Evolutionary conservation across 2,113 vertebrate species (phyloP), one percentile per base, ranked within the genome.

Genomic region (Dasyurus viverrinus): DNA sequence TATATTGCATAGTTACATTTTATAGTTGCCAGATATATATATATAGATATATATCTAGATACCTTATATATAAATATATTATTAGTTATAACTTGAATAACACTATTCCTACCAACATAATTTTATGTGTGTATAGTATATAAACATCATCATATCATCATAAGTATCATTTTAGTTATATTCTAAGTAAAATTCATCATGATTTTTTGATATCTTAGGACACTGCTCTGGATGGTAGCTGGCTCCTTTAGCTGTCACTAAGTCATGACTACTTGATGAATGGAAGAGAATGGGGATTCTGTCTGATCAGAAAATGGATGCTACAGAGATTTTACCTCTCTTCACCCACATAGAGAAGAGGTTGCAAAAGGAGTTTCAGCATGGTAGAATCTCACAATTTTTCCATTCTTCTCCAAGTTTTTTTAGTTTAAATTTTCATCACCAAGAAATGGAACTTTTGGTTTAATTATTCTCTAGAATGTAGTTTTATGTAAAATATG

Each of bases 21-120:
- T n/a, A n/a, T n/a, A n/a, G n/a, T n/a, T n/a, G n/a, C n/a, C n/a
- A n/a, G n/a, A n/a, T n/a, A n/a, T n/a, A n/a, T n/a, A n/a, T n/a
- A n/a, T n/a, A n/a, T n/a, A n/a, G n/a, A 47, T 47, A 47, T 47
- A 47, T 47, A 47, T 4, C 1, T 76, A 11, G 68, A n/a, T 68
- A 68, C 1, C 12, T 12, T 36, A 14, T 16, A 68, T 12, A 36
- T 22, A 76, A 36, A 53, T 60, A 89, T 22, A 84, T 25, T 23
- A 6, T 16, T 76, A 93, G 24, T 48, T 53, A 96, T 46, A 27
- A 7, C 91, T 93, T 94, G 36, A 76, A n/a, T n/a, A 76, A 76
- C 27, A 68, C 30, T 36, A 36, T 36, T 14, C 36, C 68, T n/a
- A 76, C 4, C 4, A 76, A 76, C 16, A n/a, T 76, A 76, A n/a